A percentile compares a stretch with the other conserved stretches of the same genome.
Conservation (phyloP, 2,888 invertebrate genomes). For the Dendrolimus pini region DNA sequence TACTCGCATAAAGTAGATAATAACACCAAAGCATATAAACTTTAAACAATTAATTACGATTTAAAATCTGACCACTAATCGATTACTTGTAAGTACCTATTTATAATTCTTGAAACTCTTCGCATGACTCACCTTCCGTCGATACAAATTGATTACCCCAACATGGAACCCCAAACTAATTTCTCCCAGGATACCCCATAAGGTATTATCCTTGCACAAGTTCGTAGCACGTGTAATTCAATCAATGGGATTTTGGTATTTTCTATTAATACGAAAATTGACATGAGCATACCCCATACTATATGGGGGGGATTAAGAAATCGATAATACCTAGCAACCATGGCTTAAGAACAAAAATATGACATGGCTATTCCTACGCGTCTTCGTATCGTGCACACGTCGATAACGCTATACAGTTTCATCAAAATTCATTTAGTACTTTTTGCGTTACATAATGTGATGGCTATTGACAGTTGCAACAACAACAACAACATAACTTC, state of each 20-base stretch:
- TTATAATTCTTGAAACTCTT: background rate
- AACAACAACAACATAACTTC: no score
- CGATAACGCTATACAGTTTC: no score
- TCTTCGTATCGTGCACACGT: no score
- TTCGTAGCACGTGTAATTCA: constrained; percentile 4
- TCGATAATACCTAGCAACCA: background rate
- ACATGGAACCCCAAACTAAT: background rate
- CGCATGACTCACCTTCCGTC: background rate
- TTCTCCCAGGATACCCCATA: background rate
- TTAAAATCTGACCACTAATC: no score
- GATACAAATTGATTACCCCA: background rate
- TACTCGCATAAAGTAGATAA: no score
- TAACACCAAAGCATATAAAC: no score
- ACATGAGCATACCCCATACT: background rate
- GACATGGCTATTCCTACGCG: no score
- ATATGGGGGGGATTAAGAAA: background rate
- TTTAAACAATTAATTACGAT: no score
- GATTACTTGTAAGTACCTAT: background rate
- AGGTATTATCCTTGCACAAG: constrained; percentile 3
- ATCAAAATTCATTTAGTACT: no score
- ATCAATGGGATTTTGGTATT: constrained; percentile 4
- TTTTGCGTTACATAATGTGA: no score
- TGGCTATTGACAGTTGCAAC: no score
- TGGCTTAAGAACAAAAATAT: no score
- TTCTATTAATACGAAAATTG: background rate